phyloP scores from a whole-genome alignment of 2,113 vertebrate genomes.

The Gymnobelideus leadbeateri region DNA sequence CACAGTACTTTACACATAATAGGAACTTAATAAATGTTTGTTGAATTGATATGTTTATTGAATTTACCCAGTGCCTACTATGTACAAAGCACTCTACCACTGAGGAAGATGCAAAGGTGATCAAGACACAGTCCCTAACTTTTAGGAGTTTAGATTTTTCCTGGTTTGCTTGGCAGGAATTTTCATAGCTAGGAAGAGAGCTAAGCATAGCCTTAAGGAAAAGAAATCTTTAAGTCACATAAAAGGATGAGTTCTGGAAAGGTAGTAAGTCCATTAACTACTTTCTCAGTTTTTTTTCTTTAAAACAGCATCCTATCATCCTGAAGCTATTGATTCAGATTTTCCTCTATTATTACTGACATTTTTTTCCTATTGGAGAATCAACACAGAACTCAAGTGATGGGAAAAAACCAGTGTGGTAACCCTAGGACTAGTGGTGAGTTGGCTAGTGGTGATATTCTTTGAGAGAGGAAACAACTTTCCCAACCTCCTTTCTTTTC shows the following conservation, averaged over 20 bases:
- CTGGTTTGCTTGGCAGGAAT: too few species aligned
- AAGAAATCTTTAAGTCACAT: too few species aligned
- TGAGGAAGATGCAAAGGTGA: too few species aligned
- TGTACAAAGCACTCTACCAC: too few species aligned
- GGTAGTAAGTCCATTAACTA: background rate
- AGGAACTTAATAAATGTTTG: too few species aligned
- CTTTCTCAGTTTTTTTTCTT: background rate
- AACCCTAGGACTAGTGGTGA: background rate
- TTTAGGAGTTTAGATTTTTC: too few species aligned
- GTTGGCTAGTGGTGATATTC: background rate
- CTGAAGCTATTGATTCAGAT: background rate
- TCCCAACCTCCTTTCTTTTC: background rate
- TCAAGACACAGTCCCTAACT: too few species aligned
- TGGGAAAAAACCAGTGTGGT: background rate
- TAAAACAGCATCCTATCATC: background rate
- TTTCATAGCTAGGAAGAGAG: too few species aligned
- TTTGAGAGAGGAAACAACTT: background rate
- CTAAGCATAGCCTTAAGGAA: too few species aligned
- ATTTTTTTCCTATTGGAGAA: background rate
- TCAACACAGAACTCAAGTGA: background rate
- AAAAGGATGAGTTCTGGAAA: background rate
- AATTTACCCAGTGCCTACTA: too few species aligned
- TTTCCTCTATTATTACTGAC: background rate
- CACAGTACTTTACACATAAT: too few species aligned
- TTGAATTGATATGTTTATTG: too few species aligned